Conservation (phyloP, 2,888 invertebrate species). For the Polyploca ridens region DNA sequence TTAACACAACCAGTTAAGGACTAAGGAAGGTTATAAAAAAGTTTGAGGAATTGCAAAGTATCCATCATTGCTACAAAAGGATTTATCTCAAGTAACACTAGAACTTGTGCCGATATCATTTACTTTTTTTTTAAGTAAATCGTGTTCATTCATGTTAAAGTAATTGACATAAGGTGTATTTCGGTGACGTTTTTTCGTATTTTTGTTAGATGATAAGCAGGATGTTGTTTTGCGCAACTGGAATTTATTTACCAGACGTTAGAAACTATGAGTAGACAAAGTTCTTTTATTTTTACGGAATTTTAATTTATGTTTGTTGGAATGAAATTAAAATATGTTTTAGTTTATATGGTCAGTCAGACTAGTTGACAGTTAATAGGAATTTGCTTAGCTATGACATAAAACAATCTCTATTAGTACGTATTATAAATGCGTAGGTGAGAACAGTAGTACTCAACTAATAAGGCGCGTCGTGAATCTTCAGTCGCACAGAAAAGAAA, state of each 20-base stretch:
- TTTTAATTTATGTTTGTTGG: background rate
- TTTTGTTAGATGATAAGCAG: slow-evolving; percentile 31
- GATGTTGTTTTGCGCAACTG: slow-evolving; percentile 49
- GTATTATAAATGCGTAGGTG: too few species aligned
- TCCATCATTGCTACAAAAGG: slow-evolving; percentile 52
- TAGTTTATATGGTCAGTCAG: too few species aligned
- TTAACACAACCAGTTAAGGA: slow-evolving; percentile 15
- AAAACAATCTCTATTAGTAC: too few species aligned
- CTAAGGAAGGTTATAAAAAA: slow-evolving; percentile 21
- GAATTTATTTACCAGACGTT: slow-evolving; percentile 33
- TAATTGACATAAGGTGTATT: slow-evolving; percentile 33
- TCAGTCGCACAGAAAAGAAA: too few species aligned
- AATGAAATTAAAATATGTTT: too few species aligned
- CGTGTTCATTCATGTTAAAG: slow-evolving; percentile 49
- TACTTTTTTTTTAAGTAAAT: slow-evolving; percentile 46
- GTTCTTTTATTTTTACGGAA: background rate
- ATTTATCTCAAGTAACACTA: slow-evolving; percentile 69
- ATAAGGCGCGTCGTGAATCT: too few species aligned
- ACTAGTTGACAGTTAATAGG: too few species aligned
- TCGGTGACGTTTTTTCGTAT: background rate
- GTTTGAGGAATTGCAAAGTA: slow-evolving; percentile 17
- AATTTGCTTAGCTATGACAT: too few species aligned
- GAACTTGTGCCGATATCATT: slow-evolving; percentile 71
- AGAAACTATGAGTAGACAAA: slow-evolving; percentile 31
- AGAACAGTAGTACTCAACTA: too few species aligned